These are phyloP conservation scores for Eurypyga helias DNA, from an alignment of 2,113 vertebrate genomes.

Conservation along the genomic window DNA sequence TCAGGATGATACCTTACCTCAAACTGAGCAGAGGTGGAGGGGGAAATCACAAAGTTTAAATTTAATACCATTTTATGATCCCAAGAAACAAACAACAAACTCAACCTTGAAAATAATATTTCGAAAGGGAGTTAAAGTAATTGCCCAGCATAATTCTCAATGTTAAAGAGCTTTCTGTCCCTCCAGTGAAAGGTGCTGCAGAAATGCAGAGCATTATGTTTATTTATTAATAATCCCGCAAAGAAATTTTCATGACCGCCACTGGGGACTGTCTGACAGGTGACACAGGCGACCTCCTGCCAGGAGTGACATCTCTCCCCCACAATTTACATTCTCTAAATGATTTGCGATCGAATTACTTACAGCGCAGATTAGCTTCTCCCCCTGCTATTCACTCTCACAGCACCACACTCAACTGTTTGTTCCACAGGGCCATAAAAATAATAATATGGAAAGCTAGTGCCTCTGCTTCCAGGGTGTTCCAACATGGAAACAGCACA, in stretches of 20 bases:
- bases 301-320: constrained; percentile 63
- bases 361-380: constrained; percentile 42
- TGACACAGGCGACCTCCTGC: constrained; percentile 64
- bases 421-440: constrained; percentile 35
- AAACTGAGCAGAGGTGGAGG: not conserved
- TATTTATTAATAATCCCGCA: constrained; percentile 62
- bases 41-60: not conserved
- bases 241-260: constrained; percentile 45
- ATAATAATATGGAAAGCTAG: constrained; percentile 45
- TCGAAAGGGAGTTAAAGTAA: not conserved
- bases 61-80: not conserved
- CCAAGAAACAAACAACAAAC: not conserved
- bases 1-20: not conserved
- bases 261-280: constrained; percentile 60
- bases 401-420: constrained; percentile 4
- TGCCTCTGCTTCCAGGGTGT: constrained; percentile 1
- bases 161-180: not conserved
- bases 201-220: constrained; percentile 53
- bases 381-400: not conserved
- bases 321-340: constrained; percentile 67
- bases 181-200: not conserved
- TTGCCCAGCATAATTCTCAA: not conserved
- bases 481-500: not conserved
- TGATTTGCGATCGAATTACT: constrained; percentile 58
- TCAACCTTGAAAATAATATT: not conserved